These are phyloP conservation scores for Peribatodes rhomboidaria DNA, from an alignment of 2,888 invertebrate genomes.

Conservation along the genomic window DNA sequence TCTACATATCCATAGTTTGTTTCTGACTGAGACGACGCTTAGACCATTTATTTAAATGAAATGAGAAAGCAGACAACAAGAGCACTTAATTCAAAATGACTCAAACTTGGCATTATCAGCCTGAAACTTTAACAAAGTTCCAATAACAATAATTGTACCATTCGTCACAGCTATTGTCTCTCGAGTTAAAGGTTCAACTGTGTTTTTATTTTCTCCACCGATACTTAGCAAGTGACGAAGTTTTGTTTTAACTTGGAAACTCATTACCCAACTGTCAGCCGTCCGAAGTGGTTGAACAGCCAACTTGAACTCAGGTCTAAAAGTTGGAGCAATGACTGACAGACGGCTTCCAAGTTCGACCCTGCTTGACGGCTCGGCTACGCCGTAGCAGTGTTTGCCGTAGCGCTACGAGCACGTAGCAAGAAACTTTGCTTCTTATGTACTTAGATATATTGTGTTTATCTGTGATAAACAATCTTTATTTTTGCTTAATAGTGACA, in stretches of 20 bases:
- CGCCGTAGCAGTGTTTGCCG: conserved; percentile 31
- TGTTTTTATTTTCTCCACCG: conserved; percentile 34
- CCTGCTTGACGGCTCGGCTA: conserved; percentile 36
- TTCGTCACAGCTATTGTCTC: conserved; percentile 31
- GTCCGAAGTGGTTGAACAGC: conserved; percentile 54
- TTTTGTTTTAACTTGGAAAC: conserved; percentile 66
- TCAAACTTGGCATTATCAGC: conserved; percentile 17
- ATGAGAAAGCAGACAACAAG: conserved; percentile 13
- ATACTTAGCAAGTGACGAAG: conserved; percentile 43
- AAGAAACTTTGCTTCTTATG: conserved; percentile 8
- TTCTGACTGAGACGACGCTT: conserved; percentile 6
- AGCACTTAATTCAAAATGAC: conserved; percentile 24
- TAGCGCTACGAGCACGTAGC: conserved; percentile 23
- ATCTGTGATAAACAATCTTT: too few species aligned
- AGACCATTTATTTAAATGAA: conserved; percentile 22
- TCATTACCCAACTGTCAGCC: conserved; percentile 76
- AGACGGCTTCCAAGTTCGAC: conserved; percentile 58
- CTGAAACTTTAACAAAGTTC: conserved; percentile 25
- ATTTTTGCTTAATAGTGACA: too few species aligned
- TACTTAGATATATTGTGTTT: too few species aligned
- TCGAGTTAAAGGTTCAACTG: conserved; percentile 19
- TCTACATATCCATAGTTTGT: conserved; percentile 31
- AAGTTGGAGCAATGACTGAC: conserved; percentile 70
- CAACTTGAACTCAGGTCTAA: conserved; percentile 52
- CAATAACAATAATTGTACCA: conserved; percentile 26